Percentiles rank a stretch among this genome's conserved stretches.
Conservation (phyloP, 2,888 invertebrate species). For the Caenorhabditis sp. region DNA sequence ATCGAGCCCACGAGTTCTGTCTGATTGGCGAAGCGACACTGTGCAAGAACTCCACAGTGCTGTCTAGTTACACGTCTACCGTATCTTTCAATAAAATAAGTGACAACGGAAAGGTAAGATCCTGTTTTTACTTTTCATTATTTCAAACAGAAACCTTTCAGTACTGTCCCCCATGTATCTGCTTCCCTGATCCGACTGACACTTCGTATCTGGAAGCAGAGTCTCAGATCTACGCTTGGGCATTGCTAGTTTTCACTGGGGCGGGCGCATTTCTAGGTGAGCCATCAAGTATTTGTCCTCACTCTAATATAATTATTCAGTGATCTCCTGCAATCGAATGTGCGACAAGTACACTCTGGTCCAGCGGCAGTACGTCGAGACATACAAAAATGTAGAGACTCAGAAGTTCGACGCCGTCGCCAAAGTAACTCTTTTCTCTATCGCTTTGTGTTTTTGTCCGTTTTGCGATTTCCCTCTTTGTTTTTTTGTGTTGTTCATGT, state of each 20-base stretch:
- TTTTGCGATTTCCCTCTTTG: constrained; percentile 26
- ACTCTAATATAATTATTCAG: constrained; percentile 74
- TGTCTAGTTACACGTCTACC: constrained; percentile 53
- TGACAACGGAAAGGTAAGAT: constrained; percentile 66
- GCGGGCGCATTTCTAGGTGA: constrained; percentile 68
- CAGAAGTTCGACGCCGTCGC: constrained; percentile 76
- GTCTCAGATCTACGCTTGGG: constrained; percentile 78
- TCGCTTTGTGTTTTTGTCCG: constrained; percentile 21
- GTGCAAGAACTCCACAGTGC: constrained; percentile 69
- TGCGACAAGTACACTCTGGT: constrained; percentile 80
- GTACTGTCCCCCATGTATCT: constrained; percentile 78
- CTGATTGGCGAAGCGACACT: constrained; percentile 54
- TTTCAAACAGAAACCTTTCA: too few relatives aligned
- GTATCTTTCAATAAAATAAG: constrained; percentile 62
- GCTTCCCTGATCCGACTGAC: constrained; percentile 66
- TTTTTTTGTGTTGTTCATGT: background rate
- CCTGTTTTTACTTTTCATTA: background rate
- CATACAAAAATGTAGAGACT: constrained; percentile 76
- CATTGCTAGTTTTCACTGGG: constrained; percentile 70
- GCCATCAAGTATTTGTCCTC: constrained; percentile 70
- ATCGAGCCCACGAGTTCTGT: constrained; percentile 74
- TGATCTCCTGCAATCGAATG: constrained; percentile 75
- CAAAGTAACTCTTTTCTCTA: constrained; percentile 64
- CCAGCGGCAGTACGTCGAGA: constrained; percentile 77
- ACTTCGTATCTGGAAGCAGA: constrained; percentile 74